These are phyloP conservation scores for Gonioctena quinquepunctata DNA, from an alignment of 1,140 invertebrate species.

Conservation along the genomic window DNA sequence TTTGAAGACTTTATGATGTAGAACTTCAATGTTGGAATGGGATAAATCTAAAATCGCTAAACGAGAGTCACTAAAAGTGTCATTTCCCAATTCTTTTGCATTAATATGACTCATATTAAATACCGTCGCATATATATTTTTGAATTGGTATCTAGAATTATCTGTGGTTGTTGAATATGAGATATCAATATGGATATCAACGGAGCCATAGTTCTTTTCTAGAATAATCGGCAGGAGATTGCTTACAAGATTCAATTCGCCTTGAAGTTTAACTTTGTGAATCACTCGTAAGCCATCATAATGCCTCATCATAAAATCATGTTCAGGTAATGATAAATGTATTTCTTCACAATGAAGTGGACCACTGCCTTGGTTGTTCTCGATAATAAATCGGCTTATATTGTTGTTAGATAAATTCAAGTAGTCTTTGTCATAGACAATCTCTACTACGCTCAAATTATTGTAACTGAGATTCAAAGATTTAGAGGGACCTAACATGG, in stretches of 20 bases:
- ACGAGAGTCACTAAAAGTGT: neutral
- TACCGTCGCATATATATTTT: neutral
- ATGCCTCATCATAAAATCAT: too few species aligned
- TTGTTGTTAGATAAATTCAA: neutral
- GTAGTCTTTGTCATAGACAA: neutral
- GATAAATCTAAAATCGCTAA: neutral
- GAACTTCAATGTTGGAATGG: neutral
- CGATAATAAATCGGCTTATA: neutral
- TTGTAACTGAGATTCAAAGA: neutral
- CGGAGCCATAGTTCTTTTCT: too few species aligned
- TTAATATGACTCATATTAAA: neutral
- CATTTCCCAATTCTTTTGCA: neutral
- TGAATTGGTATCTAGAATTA: neutral
- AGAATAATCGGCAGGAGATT: too few species aligned
- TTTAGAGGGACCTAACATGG: too few species aligned
- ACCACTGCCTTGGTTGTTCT: too few species aligned
- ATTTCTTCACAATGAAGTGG: too few species aligned
- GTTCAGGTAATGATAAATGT: too few species aligned
- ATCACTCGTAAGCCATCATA: too few species aligned
- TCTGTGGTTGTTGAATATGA: neutral
- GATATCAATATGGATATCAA: too few species aligned
- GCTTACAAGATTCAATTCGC: too few species aligned
- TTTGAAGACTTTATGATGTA: neutral
- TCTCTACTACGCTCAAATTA: neutral
- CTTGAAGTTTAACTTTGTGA: too few species aligned